phyloP scores from a whole-genome alignment of 1,140 invertebrate species.

The Drosophila rhopaloa region DNA sequence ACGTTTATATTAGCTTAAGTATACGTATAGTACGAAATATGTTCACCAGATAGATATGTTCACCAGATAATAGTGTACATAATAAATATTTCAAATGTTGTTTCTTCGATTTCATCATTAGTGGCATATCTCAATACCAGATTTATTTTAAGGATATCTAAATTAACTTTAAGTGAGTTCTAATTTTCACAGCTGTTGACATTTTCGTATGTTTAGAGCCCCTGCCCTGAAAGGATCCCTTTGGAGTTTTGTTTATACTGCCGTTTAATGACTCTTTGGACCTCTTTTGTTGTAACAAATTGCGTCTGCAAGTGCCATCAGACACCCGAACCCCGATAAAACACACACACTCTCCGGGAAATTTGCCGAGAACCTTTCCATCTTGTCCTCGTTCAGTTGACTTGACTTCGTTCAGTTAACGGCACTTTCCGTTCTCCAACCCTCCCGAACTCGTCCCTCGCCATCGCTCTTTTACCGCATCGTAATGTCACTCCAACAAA shows the following conservation, averaged over 20 bases:
- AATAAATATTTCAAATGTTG: too few species aligned
- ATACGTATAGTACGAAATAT: too few species aligned
- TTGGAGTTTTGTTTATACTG: constrained; percentile 68
- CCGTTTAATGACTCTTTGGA: constrained; percentile 56
- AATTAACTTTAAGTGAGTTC: constrained; percentile 24
- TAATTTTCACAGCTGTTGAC: constrained; percentile 4
- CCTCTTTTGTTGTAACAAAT: constrained; percentile 71
- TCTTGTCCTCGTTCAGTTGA: constrained; percentile 4
- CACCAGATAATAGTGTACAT: too few species aligned
- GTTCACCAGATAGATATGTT: too few species aligned
- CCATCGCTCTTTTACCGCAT: constrained; percentile 65
- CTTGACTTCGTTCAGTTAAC: constrained; percentile 36
- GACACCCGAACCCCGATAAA: constrained; percentile 20
- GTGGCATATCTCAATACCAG: too few species aligned
- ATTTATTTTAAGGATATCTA: background rate
- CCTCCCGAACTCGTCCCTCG: background rate
- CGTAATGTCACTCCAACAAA: constrained; percentile 78
- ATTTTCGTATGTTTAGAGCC: constrained; percentile 5
- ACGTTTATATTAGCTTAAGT: too few species aligned
- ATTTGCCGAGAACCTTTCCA: constrained; percentile 19
- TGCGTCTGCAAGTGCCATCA: constrained; percentile 72
- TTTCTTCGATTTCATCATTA: background rate
- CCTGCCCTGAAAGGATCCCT: constrained; percentile 38
- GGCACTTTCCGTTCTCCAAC: constrained; percentile 39
- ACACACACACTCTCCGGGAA: constrained; percentile 4